phyloP scores from a whole-genome alignment of 2,113 vertebrate species.

The Pao palembangensis region DNA sequence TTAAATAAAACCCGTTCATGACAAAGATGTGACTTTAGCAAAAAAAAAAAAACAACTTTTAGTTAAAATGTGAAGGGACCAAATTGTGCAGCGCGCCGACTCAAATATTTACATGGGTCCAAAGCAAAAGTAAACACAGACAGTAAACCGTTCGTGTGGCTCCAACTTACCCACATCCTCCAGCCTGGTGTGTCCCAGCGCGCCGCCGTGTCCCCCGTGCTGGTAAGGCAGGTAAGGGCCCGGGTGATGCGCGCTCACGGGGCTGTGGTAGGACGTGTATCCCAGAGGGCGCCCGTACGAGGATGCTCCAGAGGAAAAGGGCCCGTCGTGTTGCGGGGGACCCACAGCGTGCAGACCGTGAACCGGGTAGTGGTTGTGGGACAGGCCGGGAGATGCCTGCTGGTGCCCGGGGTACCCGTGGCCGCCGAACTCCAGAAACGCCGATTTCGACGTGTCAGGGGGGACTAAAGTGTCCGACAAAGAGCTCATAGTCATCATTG shows the following conservation, averaged over 20 bases:
- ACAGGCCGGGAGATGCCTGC: conserved; percentile 70
- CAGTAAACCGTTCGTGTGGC: background rate
- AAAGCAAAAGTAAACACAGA: background rate
- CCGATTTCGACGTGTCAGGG: conserved; percentile 78
- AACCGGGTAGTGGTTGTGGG: conserved; percentile 74
- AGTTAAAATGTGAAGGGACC: background rate
- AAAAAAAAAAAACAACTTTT: background rate
- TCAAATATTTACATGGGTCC: background rate
- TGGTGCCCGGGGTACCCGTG: conserved; percentile 73
- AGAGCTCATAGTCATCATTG: conserved; percentile 84
- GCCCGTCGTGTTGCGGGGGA: conserved; percentile 70
- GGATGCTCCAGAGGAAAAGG: conserved; percentile 65
- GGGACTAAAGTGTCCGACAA: conserved; percentile 80
- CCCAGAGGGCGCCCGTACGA: conserved; percentile 76
- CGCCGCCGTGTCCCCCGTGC: conserved; percentile 67
- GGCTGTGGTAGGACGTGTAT: conserved; percentile 74
- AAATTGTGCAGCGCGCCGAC: no score
- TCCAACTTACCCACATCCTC: conserved; percentile 70
- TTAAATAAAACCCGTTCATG: no score
- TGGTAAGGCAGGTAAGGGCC: conserved; percentile 80
- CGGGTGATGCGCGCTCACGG: conserved; percentile 68
- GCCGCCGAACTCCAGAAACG: conserved; percentile 82
- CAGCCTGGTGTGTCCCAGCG: conserved; percentile 70
- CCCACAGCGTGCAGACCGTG: conserved; percentile 73
- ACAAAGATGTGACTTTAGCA: background rate